Evolutionary conservation across 2,113 vertebrate species (phyloP), one percentile per base, ranked within the genome.

Genomic region (human): DNA sequence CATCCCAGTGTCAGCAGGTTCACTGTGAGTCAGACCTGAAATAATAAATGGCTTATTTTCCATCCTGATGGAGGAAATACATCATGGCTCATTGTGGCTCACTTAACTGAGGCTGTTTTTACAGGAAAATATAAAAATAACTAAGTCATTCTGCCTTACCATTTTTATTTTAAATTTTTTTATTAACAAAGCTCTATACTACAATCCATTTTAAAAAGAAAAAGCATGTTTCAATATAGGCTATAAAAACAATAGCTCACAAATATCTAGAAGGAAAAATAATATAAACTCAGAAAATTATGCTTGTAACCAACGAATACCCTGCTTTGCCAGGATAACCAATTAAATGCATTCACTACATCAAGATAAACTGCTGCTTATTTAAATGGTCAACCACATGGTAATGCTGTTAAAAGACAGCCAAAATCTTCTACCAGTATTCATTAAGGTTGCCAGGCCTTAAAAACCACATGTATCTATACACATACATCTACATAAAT

Each of bases 111-210:
- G 98, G 97, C 97, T 99, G 98, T 99, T 99, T 99, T 99, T 99
- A 99, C 99, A 99, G 99, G 99, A 99, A 99, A 99, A 99, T 98
- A 98, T 99, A 99, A 99, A 99, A 99, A 99, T 99, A 99, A 99
- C 99, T 98, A 98, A 98, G 98, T 97, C 97, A 98, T 98, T 98
- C 98, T 72, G 91, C 93, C 95, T 98, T 97, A 97, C 89, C 98
- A 95, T 97, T 98, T 97, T 98, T 96, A 98, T 91, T 98, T 93
- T 17, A 83, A 70, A 18, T 87, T 92, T 80, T 95, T 98, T 98
- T 76, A 98, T 98, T 98, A 98, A 98, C 98, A 99, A 98, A 98
- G 98, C 96, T 89, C 96, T 98, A 97, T 96, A 96, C 93, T 98
- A 98, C 94, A 99, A 98, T 97, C 95, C 94, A 98, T 97, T 97